Evolutionary conservation across 2,888 invertebrate genomes (phyloP), one percentile per base, ranked within the genome.

Genomic region (Caenorhabditis angaria): DNA sequence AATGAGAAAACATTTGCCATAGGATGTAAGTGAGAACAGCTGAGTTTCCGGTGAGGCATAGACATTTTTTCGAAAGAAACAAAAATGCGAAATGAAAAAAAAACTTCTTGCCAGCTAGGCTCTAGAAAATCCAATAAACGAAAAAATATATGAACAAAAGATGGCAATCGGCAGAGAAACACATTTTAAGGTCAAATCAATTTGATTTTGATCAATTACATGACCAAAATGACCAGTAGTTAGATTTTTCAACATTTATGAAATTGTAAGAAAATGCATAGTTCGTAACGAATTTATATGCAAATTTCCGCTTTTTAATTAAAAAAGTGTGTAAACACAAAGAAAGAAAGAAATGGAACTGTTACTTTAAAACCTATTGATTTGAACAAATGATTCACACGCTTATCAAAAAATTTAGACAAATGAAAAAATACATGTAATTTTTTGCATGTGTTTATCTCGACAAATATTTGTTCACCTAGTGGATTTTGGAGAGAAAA

Each of bases 1-100:
- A 2, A 20, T 27, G 1, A 18, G 18, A 2, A 18, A 14, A 54
- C 1, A 10, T 14, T 24, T 1, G 6, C 18, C 54, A 54, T 14
- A 28, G 14, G 4, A 8, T 10, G 25, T 10, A 18, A 28, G 27
- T 27, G n/a, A 27, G 54, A 54, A 54, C 54, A 54, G 54, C 54
- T 54, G 54, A 28, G 54, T 27, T 54, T 54, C 54, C 54, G 54
- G 54, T 54, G n/a, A n/a, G n/a, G n/a, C n/a, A n/a, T 20, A 4
- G 22, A 22, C n/a, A 8, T 22, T 20, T 24, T 50, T 50, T 48
- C 20, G n/a, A n/a, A n/a, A n/a, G 18, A 48, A 48, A 48, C 5
- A n/a, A 48, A 48, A 48, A 48, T 18, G n/a, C 48, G 12, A 51
- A 51, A 3, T 48, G 20, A 48, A 48, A 18, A 48, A 48, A n/a